Percentiles rank a stretch among this genome's conserved stretches.
Evolutionary conservation across 2,113 vertebrate genomes (phyloP).

Genomic region (Aptenodytes forsteri): DNA sequence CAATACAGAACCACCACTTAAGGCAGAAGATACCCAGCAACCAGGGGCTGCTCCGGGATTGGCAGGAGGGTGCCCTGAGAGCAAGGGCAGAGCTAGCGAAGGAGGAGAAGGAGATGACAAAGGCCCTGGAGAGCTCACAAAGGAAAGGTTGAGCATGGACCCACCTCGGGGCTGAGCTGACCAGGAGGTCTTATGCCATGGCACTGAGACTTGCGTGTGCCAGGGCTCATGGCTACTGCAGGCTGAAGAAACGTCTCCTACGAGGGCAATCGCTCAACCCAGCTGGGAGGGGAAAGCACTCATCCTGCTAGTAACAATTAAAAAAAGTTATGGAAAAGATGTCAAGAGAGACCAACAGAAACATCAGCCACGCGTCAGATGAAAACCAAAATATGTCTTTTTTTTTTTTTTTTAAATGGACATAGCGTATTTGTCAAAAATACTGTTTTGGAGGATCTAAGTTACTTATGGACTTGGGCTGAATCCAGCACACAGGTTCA

Average conservation of each 20-base stretch:
- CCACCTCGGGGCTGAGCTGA: not conserved
- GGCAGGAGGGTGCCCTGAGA: not conserved
- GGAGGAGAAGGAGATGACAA: not conserved
- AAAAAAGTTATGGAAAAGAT: not conserved
- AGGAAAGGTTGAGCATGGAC: not conserved
- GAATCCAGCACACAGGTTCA: not conserved
- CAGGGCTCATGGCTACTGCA: not conserved
- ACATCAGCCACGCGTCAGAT: not conserved
- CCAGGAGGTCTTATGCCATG: not conserved
- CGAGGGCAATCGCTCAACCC: rapidly evolving
- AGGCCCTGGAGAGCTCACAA: not conserved
- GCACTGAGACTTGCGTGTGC: not conserved
- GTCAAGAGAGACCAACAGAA: not conserved
- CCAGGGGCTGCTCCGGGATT: not conserved
- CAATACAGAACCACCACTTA: not conserved
- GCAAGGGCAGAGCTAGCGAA: not conserved
- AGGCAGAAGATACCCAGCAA: rapidly evolving
- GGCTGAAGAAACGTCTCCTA: not conserved
- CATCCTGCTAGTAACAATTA: not conserved
- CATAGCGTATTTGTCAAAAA: not conserved
- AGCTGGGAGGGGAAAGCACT: not conserved
- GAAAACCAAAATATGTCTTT: not conserved
- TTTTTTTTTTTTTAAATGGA: not conserved
- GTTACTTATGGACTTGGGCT: not conserved
- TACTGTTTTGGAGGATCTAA: not conserved